Percentiles rank a stretch among this genome's conserved stretches.
Evolutionary conservation across 2,113 vertebrate species (phyloP).

Genomic region (Egretta garzetta): DNA sequence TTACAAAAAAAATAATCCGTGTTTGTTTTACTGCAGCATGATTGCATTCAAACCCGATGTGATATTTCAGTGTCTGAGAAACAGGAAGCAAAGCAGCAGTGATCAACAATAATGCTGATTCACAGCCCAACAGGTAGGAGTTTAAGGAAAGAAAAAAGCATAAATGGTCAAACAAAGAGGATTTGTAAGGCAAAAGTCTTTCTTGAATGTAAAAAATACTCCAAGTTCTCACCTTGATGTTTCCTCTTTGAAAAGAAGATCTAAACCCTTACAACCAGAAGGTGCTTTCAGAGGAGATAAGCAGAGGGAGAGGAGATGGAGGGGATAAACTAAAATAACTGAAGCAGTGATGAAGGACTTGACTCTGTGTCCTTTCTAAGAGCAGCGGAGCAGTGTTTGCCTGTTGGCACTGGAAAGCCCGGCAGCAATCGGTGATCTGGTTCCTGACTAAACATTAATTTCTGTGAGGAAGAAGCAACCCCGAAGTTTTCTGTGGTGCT

Average conservation of each 20-base stretch:
- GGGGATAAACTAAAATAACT: background rate
- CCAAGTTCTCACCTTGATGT: background rate
- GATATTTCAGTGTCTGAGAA: background rate
- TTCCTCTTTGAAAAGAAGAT: background rate
- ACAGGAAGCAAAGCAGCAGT: background rate
- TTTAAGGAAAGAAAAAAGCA: background rate
- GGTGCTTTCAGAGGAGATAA: background rate
- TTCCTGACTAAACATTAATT: background rate
- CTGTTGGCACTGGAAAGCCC: background rate
- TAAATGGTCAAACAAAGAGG: background rate
- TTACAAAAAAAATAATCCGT: background rate
- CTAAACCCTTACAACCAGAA: background rate
- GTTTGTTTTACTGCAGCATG: background rate
- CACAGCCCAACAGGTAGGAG: background rate
- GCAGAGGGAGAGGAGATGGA: background rate
- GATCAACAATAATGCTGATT: background rate
- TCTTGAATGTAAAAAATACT: background rate
- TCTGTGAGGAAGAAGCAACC: background rate
- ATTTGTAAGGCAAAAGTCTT: background rate
- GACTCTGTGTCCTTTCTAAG: background rate
- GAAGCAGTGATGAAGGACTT: background rate
- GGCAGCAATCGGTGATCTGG: background rate
- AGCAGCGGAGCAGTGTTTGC: background rate
- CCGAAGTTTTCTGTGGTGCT: background rate
- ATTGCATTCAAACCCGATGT: background rate